Evolutionary conservation across 92 coral and sea anemone genomes (phyloP).

Genomic region (Porites cylindrica): DNA sequence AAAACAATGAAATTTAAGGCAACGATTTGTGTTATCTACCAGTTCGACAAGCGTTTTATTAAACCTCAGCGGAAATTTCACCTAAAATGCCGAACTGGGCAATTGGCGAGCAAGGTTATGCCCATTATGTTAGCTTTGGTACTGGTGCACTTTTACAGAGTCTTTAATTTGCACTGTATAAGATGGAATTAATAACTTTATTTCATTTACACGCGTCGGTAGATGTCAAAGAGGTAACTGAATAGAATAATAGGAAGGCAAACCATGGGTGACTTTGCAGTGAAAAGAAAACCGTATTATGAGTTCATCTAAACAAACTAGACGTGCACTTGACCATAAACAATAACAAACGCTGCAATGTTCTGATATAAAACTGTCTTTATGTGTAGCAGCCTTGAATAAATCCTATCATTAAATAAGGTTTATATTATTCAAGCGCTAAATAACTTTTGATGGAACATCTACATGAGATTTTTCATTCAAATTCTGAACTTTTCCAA

Average conservation of each 20-base stretch:
- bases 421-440: not conserved
- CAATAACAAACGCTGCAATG: not conserved
- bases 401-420: not conserved
- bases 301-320: not conserved
- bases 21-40: not conserved
- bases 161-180: not conserved
- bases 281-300: not conserved
- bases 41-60: not conserved
- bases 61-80: not conserved
- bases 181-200: not conserved
- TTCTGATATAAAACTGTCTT: not conserved
- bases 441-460: not conserved
- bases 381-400: not conserved
- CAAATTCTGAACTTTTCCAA: not conserved
- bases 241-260: conserved; percentile 1
- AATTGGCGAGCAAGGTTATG: not conserved
- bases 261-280: not conserved
- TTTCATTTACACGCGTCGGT: conserved; percentile 31
- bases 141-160: not conserved
- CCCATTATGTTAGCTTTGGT: not conserved
- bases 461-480: not conserved
- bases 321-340: not conserved
- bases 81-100: not conserved
- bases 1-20: conserved; percentile 15
- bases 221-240: conserved; percentile 4